A percentile compares a stretch with the other conserved stretches of the same genome.
Conservation (phyloP, 2,113 vertebrate genomes). For the Vulpes vulpes region DNA sequence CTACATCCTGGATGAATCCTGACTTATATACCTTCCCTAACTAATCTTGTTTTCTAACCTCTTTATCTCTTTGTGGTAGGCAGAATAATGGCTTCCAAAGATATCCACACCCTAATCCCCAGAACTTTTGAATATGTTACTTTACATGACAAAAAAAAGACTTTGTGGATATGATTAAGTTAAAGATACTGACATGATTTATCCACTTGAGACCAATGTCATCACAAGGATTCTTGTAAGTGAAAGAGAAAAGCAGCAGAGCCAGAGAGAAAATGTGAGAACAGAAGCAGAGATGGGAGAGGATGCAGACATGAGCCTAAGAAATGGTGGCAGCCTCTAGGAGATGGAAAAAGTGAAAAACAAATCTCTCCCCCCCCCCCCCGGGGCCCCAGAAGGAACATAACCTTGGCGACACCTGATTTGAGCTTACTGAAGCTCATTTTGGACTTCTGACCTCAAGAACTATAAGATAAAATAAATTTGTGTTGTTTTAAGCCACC, state of each 20-base stretch:
- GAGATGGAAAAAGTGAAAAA: not conserved
- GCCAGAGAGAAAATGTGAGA: not conserved
- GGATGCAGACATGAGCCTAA: not conserved
- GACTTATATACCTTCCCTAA: not conserved
- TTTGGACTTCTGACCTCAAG: not conserved
- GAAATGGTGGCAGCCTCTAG: not conserved
- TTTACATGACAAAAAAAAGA: not conserved
- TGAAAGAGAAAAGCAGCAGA: not conserved
- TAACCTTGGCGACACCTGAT: not conserved
- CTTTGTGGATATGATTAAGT: not conserved
- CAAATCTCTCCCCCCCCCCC: not conserved
- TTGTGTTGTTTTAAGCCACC: not conserved
- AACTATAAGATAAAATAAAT: not conserved
- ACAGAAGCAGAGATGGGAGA: not conserved
- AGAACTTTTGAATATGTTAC: not conserved
- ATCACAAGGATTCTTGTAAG: not conserved
- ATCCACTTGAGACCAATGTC: not conserved
- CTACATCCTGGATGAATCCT: constrained; percentile 22
- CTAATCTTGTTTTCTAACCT: not conserved
- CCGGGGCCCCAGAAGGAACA: not conserved
- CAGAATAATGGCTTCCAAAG: not conserved
- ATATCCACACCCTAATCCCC: not conserved
- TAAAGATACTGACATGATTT: not conserved
- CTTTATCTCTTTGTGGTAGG: constrained; percentile 20
- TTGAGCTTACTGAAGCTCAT: not conserved